These are phyloP conservation scores for Mustela erminea DNA, from an alignment of 2,797 vertebrate species.

Conservation along the genomic window DNA sequence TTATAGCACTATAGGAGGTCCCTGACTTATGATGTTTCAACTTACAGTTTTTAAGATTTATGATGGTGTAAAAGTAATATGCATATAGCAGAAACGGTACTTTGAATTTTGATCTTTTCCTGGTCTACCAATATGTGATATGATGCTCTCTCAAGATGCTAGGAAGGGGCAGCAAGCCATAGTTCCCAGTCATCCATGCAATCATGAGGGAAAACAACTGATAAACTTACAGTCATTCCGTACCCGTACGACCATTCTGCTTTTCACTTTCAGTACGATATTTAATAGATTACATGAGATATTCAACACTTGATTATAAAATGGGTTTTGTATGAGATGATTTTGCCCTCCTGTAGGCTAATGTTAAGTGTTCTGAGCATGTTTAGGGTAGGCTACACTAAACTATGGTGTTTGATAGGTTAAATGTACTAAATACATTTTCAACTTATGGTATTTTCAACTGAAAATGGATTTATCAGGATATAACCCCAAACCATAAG, in stretches of 20 bases:
- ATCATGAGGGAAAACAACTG: not conserved
- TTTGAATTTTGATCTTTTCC: not conserved
- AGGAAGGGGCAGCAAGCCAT: not conserved
- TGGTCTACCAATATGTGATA: not conserved
- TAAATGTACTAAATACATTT: not conserved
- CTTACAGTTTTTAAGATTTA: not conserved
- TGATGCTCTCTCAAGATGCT: not conserved
- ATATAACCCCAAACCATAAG: not conserved
- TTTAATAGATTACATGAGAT: not conserved
- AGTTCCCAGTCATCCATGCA: not conserved
- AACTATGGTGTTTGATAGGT: not conserved
- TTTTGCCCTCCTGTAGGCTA: not conserved
- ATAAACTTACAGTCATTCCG: not conserved
- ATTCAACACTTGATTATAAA: not conserved
- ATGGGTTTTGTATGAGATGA: not conserved
- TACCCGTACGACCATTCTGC: not conserved
- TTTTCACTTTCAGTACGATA: not conserved
- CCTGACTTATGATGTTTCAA: not conserved
- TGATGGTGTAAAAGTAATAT: not conserved
- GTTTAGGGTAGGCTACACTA: not conserved
- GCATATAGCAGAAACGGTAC: not conserved
- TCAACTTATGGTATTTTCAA: not conserved
- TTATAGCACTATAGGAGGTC: not conserved
- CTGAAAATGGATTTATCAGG: not conserved
- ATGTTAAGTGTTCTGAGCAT: not conserved